Conservation (phyloP, 2,888 invertebrate genomes). For the Furcula furcula region DNA sequence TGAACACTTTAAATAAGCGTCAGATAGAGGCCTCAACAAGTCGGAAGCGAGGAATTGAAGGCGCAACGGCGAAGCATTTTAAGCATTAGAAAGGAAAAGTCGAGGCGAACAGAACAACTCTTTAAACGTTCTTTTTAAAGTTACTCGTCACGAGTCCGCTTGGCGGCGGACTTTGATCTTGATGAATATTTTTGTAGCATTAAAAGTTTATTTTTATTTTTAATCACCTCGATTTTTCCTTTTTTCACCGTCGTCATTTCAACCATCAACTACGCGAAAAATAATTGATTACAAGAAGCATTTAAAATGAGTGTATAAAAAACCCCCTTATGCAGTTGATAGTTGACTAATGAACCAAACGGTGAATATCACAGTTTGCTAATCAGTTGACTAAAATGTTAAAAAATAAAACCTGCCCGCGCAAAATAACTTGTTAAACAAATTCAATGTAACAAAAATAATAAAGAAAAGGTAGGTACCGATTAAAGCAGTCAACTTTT, state of each 20-base stretch:
- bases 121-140: too few species aligned
- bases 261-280: slow-evolving; percentile 75
- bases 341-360: slow-evolving; percentile 69
- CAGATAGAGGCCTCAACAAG: slow-evolving; percentile 75
- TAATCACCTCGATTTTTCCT: slow-evolving; percentile 63
- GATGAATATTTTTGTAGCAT: too few species aligned
- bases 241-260: slow-evolving; percentile 68
- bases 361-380: slow-evolving; percentile 54
- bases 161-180: too few species aligned
- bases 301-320: slow-evolving; percentile 56
- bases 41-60: slow-evolving; percentile 76
- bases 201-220: too few species aligned
- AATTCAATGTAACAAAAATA: slow-evolving; percentile 3
- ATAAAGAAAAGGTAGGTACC: slow-evolving; percentile 7
- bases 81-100: slow-evolving; percentile 65
- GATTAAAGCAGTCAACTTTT: slow-evolving; percentile 56
- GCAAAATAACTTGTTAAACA: slow-evolving; percentile 6
- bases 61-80: slow-evolving; percentile 76
- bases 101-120: slow-evolving; percentile 50
- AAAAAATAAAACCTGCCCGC: slow-evolving; percentile 3
- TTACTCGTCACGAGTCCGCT: too few species aligned
- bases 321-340: slow-evolving; percentile 75
- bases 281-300: slow-evolving; percentile 53
- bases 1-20: slow-evolving; percentile 76
- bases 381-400: slow-evolving; percentile 53